Conservation (phyloP, 1,140 invertebrate genomes). For the Drosophila pseudoananassae region DNA sequence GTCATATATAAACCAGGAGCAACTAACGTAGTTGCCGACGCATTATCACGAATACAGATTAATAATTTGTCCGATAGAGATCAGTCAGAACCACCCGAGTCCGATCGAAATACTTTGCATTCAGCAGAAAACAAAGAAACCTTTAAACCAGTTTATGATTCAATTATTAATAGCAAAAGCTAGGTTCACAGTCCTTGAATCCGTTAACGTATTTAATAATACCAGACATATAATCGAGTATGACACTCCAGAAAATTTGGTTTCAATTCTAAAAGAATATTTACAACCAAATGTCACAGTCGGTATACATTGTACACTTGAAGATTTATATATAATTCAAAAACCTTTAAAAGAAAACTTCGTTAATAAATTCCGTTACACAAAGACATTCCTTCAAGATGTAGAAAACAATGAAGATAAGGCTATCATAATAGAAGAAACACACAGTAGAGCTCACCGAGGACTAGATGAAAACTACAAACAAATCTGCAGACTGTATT, state of each 20-base stretch:
- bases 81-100: too few relatives aligned
- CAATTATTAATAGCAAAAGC: slow-evolving; percentile 3
- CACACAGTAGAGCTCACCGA: too few relatives aligned
- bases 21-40: too few relatives aligned
- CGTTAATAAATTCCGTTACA: not conserved
- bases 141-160: slow-evolving; percentile 5
- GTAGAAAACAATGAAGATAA: not conserved
- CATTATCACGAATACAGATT: not conserved
- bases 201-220: not conserved
- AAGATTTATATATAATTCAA: not conserved
- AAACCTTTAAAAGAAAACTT: not conserved
- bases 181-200: not conserved
- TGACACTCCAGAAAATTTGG: too few relatives aligned
- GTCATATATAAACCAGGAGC: too few relatives aligned
- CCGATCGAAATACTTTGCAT: not conserved
- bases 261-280: not conserved
- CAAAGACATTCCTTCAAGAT: not conserved
- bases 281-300: not conserved
- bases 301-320: not conserved
- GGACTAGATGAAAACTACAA: too few relatives aligned
- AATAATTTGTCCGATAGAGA: too few relatives aligned
- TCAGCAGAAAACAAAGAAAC: not conserved
- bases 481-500: too few relatives aligned
- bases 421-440: not conserved
- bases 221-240: too few relatives aligned